Percentiles rank a stretch among this genome's conserved stretches.
These are phyloP conservation scores for Botia kubotai DNA, from an alignment of 2,797 vertebrate species.

Conservation along the genomic window DNA sequence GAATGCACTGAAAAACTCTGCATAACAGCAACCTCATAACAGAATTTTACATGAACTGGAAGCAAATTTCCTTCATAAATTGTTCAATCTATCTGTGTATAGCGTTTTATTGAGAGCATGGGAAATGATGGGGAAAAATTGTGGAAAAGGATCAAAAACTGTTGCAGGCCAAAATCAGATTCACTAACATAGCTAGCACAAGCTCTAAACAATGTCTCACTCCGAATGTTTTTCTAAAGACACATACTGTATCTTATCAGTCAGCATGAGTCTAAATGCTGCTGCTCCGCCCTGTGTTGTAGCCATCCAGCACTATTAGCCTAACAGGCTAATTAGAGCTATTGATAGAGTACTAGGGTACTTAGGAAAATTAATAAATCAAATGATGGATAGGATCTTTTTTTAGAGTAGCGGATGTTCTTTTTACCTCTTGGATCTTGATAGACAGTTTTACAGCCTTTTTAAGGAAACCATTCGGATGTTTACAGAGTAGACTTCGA, in stretches of 20 bases:
- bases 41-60: no score
- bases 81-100: no score
- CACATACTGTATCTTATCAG: not conserved
- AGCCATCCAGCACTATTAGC: not conserved
- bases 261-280: not conserved
- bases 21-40: no score
- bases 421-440: constrained; percentile 71
- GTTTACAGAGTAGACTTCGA: constrained; percentile 82
- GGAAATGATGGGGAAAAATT: no score
- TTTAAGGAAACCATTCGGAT: constrained; percentile 73
- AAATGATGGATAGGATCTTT: constrained; percentile 51
- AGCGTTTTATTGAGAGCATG: not conserved
- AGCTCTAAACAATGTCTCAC: not conserved
- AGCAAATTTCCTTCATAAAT: no score
- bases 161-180: no score
- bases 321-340: constrained; percentile 35
- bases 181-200: no score
- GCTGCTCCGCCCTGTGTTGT: not conserved
- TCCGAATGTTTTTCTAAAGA: no score
- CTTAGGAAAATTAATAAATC: constrained; percentile 27
- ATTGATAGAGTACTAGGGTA: constrained; percentile 10
- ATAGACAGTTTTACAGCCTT: constrained; percentile 75
- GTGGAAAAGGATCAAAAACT: no score
- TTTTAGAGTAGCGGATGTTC: constrained; percentile 51
- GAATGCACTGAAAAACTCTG: no score